Percentiles rank a stretch among this genome's conserved stretches.
phyloP scores from a whole-genome alignment of 2,113 vertebrate genomes.

The Peromyscus polionotus region DNA sequence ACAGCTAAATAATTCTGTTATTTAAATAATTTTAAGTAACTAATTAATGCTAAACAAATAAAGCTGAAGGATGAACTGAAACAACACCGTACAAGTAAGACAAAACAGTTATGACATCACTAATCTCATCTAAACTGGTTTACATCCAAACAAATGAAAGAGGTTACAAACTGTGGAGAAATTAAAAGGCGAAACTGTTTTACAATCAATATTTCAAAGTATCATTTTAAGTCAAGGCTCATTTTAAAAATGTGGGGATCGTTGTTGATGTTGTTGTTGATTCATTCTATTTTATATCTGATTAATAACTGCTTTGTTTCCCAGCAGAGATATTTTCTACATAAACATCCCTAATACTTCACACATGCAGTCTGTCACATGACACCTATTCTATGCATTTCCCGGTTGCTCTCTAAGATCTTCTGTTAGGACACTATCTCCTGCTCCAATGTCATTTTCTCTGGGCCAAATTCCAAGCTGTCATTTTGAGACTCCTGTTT shows the following conservation, averaged over 20 bases:
- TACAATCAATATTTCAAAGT: neutral
- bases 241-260: neutral
- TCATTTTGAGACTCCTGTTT: neutral
- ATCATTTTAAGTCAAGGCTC: neutral
- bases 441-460: neutral
- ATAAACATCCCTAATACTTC: neutral
- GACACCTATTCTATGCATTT: neutral
- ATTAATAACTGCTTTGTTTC: slow-evolving; percentile 5
- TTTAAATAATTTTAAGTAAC: too few relatives aligned
- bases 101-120: too few relatives aligned
- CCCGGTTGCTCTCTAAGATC: neutral
- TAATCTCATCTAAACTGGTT: too few relatives aligned
- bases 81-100: too few relatives aligned
- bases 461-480: neutral
- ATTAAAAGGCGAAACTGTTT: too few relatives aligned
- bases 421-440: neutral
- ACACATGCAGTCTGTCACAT: neutral
- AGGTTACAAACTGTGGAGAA: too few relatives aligned
- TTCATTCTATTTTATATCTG: neutral
- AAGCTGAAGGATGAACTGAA: too few relatives aligned
- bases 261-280: neutral
- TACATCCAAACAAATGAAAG: too few relatives aligned
- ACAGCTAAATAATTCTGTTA: too few relatives aligned
- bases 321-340: slow-evolving; percentile 3
- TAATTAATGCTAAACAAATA: too few relatives aligned